Percentiles rank a stretch among this genome's conserved stretches.
Evolutionary conservation across 2,888 invertebrate species (phyloP).

Genomic region (Nasonovia ribisnigri): DNA sequence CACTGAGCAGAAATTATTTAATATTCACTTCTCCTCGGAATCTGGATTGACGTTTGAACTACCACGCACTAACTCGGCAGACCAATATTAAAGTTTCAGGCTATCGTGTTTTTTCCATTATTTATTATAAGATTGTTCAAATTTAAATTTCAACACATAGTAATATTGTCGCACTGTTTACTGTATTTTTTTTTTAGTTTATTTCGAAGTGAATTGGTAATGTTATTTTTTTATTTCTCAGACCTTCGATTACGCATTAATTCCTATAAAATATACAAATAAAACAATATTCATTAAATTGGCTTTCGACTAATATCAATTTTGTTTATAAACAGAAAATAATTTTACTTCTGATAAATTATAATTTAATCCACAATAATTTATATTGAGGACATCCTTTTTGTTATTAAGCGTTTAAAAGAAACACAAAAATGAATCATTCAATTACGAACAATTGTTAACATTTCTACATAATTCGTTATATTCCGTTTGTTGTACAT

Average conservation of each 20-base stretch:
- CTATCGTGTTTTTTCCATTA: background rate
- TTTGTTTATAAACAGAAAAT: background rate
- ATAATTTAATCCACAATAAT: conserved; percentile 47
- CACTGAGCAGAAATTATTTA: background rate
- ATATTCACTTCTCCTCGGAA: background rate
- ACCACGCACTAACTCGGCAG: background rate
- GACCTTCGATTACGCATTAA: background rate
- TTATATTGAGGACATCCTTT: conserved; percentile 59
- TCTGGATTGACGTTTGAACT: background rate
- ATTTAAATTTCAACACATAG: background rate
- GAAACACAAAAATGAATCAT: conserved; percentile 52
- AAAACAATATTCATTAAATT: background rate
- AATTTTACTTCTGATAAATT: conserved; percentile 28
- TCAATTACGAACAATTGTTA: conserved; percentile 57
- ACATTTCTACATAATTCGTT: conserved; percentile 43
- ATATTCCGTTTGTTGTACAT: background rate
- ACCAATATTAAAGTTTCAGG: background rate
- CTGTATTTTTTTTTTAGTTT: background rate
- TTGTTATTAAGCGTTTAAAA: conserved; percentile 42
- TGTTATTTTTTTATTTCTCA: background rate
- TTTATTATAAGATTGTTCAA: background rate
- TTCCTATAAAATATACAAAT: background rate
- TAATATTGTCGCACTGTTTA: background rate
- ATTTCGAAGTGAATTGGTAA: background rate
- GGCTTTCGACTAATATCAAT: background rate